Conservation (phyloP, 2,888 invertebrate species). For the Emmelina monodactyla region DNA sequence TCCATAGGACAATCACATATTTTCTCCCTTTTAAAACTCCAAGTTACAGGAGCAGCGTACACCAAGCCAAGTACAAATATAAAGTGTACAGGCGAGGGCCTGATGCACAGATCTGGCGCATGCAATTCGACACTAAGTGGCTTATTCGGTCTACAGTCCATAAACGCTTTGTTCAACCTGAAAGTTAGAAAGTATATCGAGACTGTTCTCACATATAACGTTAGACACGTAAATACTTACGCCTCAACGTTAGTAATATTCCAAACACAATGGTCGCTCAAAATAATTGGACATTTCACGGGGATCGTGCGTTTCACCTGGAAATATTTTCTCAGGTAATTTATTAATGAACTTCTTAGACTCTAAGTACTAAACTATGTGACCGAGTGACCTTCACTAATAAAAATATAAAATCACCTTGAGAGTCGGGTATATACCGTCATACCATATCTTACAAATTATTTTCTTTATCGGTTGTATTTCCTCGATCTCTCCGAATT, state of each 20-base stretch:
- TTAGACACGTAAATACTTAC: constrained; percentile 26
- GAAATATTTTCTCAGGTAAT: constrained; percentile 13
- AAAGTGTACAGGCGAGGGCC: constrained; percentile 29
- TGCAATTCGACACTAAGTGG: constrained; percentile 37
- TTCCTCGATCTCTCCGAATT: constrained; percentile 41
- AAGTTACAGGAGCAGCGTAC: constrained; percentile 34
- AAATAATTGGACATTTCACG: constrained; percentile 42
- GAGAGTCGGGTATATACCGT: constrained; percentile 51
- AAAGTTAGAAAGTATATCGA: constrained; percentile 10
- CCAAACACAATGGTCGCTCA: constrained; percentile 56
- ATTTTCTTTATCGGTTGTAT: constrained; percentile 41
- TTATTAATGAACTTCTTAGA: neutral
- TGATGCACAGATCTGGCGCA: constrained; percentile 44
- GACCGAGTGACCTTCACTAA: neutral
- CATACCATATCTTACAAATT: constrained; percentile 50
- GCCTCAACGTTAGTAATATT: constrained; percentile 47
- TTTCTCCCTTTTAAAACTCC: constrained; percentile 44
- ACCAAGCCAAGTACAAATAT: constrained; percentile 45
- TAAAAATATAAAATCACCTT: constrained; percentile 28
- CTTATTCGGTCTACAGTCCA: constrained; percentile 38
- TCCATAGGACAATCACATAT: constrained; percentile 53
- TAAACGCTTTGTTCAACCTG: constrained; percentile 45
- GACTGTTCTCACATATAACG: too few species aligned
- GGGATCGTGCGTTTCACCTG: constrained; percentile 53
- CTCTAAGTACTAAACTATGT: too few species aligned